phyloP scores from a whole-genome alignment of 2,113 vertebrate genomes.

The Lycaon pictus region DNA sequence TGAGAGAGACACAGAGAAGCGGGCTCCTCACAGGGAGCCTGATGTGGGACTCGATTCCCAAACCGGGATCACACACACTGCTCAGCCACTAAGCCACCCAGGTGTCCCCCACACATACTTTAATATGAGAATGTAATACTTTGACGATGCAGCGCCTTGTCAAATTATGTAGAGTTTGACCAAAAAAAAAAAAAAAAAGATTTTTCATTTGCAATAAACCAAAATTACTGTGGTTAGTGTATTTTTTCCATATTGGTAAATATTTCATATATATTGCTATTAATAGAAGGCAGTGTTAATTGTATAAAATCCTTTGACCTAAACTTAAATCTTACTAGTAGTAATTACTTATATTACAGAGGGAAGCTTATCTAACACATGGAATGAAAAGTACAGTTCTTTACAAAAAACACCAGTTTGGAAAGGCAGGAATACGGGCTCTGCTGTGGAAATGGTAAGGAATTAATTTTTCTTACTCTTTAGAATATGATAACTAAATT shows the following conservation, averaged over 20 bases:
- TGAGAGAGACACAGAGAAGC: too few relatives aligned
- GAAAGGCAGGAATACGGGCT: constrained; percentile 92
- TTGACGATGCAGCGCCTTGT: constrained; percentile 44
- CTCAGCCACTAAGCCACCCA: too few relatives aligned
- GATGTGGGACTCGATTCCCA: too few relatives aligned
- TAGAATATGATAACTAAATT: constrained; percentile 20
- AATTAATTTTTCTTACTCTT: constrained; percentile 57
- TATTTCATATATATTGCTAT: constrained; percentile 44
- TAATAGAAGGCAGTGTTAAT: constrained; percentile 16
- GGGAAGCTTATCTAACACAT: constrained; percentile 96
- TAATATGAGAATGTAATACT: constrained; percentile 49
- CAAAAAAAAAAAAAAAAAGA: constrained; percentile 9
- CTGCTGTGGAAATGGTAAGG: constrained; percentile 94
- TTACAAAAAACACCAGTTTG: constrained; percentile 95
- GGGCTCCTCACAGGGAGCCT: too few relatives aligned
- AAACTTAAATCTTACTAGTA: constrained; percentile 69
- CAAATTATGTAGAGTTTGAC: constrained; percentile 41
- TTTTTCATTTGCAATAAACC: constrained; percentile 62
- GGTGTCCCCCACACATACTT: not conserved
- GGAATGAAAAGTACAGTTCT: constrained; percentile 97
- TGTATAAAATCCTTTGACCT: constrained; percentile 57
- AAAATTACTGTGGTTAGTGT: constrained; percentile 12
- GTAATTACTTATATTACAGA: constrained; percentile 88
- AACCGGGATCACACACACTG: too few relatives aligned
- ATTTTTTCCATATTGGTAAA: constrained; percentile 60